Base-by-base conservation (phyloP, 2,113 vertebrate species). In the Syngnathus scovelli region DNA sequence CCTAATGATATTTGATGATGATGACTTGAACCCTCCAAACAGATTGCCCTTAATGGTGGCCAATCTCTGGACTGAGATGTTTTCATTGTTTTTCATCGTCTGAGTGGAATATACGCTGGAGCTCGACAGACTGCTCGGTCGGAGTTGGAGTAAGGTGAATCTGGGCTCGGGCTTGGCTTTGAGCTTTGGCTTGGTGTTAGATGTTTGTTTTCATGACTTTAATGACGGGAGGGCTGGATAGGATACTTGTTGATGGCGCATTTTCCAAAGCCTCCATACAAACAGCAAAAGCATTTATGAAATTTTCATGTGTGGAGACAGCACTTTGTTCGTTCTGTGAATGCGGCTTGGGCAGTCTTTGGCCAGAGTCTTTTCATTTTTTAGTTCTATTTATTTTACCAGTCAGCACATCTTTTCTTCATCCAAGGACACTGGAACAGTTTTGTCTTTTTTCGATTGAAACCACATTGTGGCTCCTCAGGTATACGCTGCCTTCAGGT, bases 1-100 rank as follows among this genome's bases (percentile, higher is more conserved):
- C 46, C 61, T 67, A 69, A 72, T 70, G 16, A 60, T 60, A 9
- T 65, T 67, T 72, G 43, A 61, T 61, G 43, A 54, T 58, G 39
- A 63, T 67, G 46, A 58, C 58, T 66, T 43, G 19, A 8, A 64
- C 61, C 44, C 19, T 52, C 49, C 49, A 52, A 52, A 52, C 19
- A 9, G 19, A 21, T 8, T n/a, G 19, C 7, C 6, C 58, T 5
- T 23, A 18, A 61, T 51, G 18, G 27, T 4, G 33, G 55, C 55
- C 27, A 58, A 52, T 1, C 49, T n/a, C 15, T n/a, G 49, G 9
- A 21, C 49, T 33, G 27, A 33, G 27, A 33, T 33, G 27, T 33
- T 33, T 1, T 27, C 27, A 27, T 27, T 27, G 27, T 27, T 27
- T 27, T 27, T 27, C 27, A 27, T 27, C 27, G 27, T 27, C 27